Evolutionary conservation across 2,113 vertebrate genomes (phyloP).

Genomic region (Paramisgurnus dabryanus): DNA sequence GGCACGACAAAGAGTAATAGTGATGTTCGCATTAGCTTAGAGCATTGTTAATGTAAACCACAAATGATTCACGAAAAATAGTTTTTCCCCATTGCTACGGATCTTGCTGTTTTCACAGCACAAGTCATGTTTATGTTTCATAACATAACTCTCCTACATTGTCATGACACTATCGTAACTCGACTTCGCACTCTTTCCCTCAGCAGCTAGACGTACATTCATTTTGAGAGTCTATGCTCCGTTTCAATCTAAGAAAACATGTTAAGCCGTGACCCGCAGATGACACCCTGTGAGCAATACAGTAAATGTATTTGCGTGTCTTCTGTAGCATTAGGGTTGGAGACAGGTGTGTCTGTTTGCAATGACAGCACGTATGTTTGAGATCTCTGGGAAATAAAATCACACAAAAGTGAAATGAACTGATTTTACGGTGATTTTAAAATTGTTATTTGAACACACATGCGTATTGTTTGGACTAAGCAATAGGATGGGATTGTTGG

Average conservation of each 20-base stretch:
- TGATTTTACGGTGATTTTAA: too few relatives aligned
- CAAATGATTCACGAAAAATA: background rate
- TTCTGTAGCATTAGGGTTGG: background rate
- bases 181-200: background rate
- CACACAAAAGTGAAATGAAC: too few relatives aligned
- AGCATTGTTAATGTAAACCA: background rate
- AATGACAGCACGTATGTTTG: too few relatives aligned
- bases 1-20: background rate
- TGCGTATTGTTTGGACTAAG: too few relatives aligned
- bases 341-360: conserved; percentile 16
- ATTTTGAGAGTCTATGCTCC: background rate
- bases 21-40: too few relatives aligned
- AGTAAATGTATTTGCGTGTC: background rate
- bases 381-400: too few relatives aligned
- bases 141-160: background rate
- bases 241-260: background rate
- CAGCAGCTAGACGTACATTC: background rate
- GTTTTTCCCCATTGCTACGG: background rate
- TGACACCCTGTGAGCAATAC: conserved; percentile 8
- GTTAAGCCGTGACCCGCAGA: background rate
- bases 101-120: background rate
- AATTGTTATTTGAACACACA: too few relatives aligned
- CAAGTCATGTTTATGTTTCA: background rate
- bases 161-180: too few relatives aligned
- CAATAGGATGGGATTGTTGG: background rate